These are phyloP conservation scores for Tromatobia lineatoria DNA, from an alignment of 2,888 invertebrate species.

Conservation along the genomic window DNA sequence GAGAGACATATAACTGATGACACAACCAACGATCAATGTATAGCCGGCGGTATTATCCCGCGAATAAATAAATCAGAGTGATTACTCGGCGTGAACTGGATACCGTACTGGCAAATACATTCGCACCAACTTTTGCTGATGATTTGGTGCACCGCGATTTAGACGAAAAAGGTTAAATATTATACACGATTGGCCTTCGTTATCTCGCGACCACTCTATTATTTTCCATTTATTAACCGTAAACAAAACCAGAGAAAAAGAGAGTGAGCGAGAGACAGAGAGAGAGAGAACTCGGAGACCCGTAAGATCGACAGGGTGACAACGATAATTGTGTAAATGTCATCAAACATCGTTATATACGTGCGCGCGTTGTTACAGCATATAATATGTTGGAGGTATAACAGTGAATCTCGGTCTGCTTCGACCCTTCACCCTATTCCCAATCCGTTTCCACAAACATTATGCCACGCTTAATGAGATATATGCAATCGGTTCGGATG, in stretches of 20 bases:
- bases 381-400: conserved; percentile 3
- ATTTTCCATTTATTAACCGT: conserved; percentile 77
- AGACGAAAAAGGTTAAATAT: conserved; percentile 5
- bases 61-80: conserved; percentile 43
- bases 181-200: conserved; percentile 33
- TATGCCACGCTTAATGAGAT: conserved; percentile 81
- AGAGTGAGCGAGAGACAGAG: neutral
- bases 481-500: conserved; percentile 80
- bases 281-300: conserved; percentile 7
- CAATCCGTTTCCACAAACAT: conserved; percentile 75
- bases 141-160: conserved; percentile 4
- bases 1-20: conserved; percentile 15
- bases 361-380: conserved; percentile 65
- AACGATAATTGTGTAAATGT: conserved; percentile 73
- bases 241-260: conserved; percentile 69
- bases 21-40: conserved; percentile 21
- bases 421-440: neutral
- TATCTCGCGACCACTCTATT: conserved; percentile 73
- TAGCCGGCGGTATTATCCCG: conserved; percentile 28
- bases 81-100: conserved; percentile 38
- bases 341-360: conserved; percentile 80
- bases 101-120: neutral
- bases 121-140: conserved; percentile 17
- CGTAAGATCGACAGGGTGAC: conserved; percentile 18
- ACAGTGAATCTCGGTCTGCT: neutral